Conservation (phyloP, 2,797 vertebrate genomes). For the Lophius americanus region DNA sequence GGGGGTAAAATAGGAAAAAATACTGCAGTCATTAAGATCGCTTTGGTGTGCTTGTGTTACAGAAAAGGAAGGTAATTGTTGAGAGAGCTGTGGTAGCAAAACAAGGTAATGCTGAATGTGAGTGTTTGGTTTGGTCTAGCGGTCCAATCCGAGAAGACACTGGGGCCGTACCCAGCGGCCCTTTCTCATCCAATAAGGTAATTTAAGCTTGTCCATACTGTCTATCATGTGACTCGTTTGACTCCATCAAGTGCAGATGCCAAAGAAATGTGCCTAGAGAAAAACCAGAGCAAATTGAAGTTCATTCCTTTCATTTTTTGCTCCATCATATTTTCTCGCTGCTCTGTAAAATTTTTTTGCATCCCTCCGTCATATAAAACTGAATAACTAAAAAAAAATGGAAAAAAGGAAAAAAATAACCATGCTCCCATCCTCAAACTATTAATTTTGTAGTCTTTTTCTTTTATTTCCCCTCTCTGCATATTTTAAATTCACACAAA, state of each 20-base stretch:
- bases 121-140: conserved; percentile 59
- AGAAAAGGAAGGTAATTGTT: conserved; percentile 62
- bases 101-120: conserved; percentile 47
- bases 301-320: neutral
- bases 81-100: conserved; percentile 66
- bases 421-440: neutral
- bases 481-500: conserved; percentile 5
- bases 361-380: conserved; percentile 20
- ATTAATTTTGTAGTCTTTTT: conserved; percentile 12
- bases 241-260: conserved; percentile 38
- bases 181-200: conserved; percentile 56
- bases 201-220: conserved; percentile 67
- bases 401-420: conserved; percentile 10
- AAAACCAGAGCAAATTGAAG: neutral
- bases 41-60: conserved; percentile 47
- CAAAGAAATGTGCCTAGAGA: conserved; percentile 25
- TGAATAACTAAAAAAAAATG: neutral
- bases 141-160: conserved; percentile 52
- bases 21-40: conserved; percentile 68
- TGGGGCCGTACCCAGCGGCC: conserved; percentile 60
- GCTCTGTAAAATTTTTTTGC: neutral
- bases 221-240: conserved; percentile 56
- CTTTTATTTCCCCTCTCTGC: neutral
- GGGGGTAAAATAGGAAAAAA: conserved; percentile 56
- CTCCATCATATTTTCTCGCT: neutral